A percentile compares a stretch with the other conserved stretches of the same genome.
phyloP scores from a whole-genome alignment of 2,797 vertebrate species.

The Eulemur rubriventer region DNA sequence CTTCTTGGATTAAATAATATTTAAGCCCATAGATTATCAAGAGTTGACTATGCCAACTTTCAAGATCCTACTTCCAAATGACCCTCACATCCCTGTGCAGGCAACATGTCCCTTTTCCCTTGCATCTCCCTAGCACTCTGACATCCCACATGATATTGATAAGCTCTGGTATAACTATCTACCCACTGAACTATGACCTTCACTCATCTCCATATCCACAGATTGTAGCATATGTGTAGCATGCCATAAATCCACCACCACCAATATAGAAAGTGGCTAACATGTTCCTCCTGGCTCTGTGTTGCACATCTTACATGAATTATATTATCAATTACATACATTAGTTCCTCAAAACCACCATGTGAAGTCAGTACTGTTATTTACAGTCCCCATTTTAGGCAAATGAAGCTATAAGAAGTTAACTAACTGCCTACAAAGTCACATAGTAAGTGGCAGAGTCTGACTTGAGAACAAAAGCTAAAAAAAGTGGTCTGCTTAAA shows the following conservation, averaged over 20 bases:
- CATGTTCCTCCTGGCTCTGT: background rate
- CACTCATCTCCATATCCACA: background rate
- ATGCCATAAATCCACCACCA: background rate
- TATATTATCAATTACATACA: background rate
- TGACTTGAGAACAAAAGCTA: constrained; percentile 26
- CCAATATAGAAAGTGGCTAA: background rate
- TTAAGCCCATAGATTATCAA: constrained; percentile 36
- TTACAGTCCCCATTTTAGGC: background rate
- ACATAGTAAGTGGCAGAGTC: background rate
- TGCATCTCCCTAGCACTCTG: background rate
- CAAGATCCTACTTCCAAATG: background rate
- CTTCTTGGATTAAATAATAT: constrained; percentile 50
- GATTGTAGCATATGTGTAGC: background rate
- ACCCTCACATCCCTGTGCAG: background rate
- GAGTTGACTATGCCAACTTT: background rate
- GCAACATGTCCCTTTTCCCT: background rate
- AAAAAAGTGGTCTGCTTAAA: background rate
- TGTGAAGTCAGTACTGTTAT: background rate
- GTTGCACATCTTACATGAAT: background rate
- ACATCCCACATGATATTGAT: background rate
- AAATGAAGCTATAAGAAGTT: background rate
- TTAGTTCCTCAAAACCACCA: background rate
- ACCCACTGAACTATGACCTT: background rate
- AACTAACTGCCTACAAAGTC: background rate
- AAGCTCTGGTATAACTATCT: background rate